Evolutionary conservation across 2,888 invertebrate genomes (phyloP), one percentile per base, ranked within the genome.

Genomic region (Agriopis marginaria): DNA sequence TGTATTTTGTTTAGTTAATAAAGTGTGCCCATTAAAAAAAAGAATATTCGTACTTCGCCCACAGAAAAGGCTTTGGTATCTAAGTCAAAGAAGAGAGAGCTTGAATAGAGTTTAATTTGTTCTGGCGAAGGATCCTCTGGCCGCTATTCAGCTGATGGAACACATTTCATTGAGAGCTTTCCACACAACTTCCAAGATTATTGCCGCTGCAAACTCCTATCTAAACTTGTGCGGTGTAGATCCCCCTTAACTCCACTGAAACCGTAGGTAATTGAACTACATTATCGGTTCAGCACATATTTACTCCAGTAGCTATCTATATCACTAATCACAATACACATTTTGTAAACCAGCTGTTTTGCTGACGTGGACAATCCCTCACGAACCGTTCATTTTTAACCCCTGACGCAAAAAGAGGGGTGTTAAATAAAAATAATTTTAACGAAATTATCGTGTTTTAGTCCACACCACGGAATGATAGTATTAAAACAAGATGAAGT

Each of bases 81-180:
- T 77, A 72, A 72, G 73, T 75, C 64, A 74, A 74, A 74, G 70
- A 79, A 73, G 72, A 73, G 72, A 73, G 72, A 72, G 63, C 75
- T 70, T 84, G 83, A 85, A 85, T 86, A 72, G 81, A 72, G 80
- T 83, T 84, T 86, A 85, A 86, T 86, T 86, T 84, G 84, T 79
- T 80, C 81, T 66, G 47, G 50, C 71, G 68, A 78, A 76, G 70
- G 73, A 75, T 75, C 75, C 74, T 68, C 79, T 72, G 71, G 71
- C 75, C 77, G 73, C 77, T 72, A 77, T 80, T 83, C 79, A 79
- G 83, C 82, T 79, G 84, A 83, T 76, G 66, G 75, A 79, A 78
- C 77, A 80, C 82, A 83, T 79, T 83, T 82, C 80, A 79, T 75
- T 67, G 75, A 77, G 73, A 78, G 77, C 76, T 74, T 66, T 77